Percentiles rank a stretch among this genome's conserved stretches.
These are phyloP conservation scores for Apaloderma vittatum DNA, from an alignment of 2,113 vertebrate genomes.

Conservation along the genomic window DNA sequence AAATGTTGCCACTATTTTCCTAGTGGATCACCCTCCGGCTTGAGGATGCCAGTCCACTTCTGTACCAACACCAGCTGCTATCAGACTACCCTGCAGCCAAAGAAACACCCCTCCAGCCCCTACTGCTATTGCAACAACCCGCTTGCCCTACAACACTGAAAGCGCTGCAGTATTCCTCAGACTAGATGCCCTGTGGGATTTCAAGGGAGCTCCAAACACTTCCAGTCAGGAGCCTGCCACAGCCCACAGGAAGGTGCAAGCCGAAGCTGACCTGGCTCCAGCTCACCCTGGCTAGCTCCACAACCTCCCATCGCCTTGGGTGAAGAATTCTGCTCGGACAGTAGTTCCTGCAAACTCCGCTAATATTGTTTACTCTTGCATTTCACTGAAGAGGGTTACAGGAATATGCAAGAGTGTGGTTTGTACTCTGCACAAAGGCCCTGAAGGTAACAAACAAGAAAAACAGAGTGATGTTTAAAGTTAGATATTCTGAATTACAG, in stretches of 20 bases:
- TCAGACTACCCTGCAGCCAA: not conserved
- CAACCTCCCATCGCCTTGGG: not conserved
- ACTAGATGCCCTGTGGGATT: not conserved
- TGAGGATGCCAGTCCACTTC: not conserved
- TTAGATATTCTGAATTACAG: not conserved
- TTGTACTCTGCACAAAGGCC: not conserved
- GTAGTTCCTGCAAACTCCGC: not conserved
- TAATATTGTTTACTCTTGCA: not conserved
- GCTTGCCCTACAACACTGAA: not conserved
- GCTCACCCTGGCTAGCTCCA: not conserved
- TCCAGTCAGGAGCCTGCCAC: not conserved
- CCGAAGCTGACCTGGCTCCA: not conserved
- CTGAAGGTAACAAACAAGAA: not conserved
- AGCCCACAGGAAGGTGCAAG: not conserved
- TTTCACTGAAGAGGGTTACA: not conserved
- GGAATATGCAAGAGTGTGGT: accelerated
- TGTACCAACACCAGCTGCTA: not conserved
- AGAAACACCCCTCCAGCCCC: not conserved
- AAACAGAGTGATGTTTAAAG: accelerated
- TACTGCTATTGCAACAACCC: not conserved
- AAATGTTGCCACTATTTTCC: not conserved
- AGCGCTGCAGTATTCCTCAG: not conserved
- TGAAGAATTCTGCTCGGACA: not conserved
- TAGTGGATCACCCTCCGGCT: not conserved
- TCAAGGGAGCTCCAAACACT: not conserved